These are phyloP conservation scores for Micrasema minimum DNA, from an alignment of 1,140 invertebrate species.

Conservation along the genomic window DNA sequence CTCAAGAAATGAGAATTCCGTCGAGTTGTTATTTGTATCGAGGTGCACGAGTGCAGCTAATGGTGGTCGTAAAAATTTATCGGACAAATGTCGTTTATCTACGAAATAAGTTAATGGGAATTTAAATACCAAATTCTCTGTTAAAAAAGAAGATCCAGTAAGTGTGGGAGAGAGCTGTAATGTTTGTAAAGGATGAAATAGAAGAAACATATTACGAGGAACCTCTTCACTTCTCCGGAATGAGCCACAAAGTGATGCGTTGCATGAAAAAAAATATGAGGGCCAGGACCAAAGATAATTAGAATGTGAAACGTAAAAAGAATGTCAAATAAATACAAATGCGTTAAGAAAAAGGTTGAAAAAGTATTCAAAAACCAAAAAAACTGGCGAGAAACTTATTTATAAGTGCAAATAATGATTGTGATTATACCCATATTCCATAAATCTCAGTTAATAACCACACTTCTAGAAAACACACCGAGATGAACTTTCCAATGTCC, in stretches of 20 bases:
- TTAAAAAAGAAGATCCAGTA: too few species aligned
- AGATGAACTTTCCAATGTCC: constrained; percentile 43
- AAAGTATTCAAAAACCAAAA: too few species aligned
- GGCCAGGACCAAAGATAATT: too few species aligned
- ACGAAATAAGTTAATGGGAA: constrained; percentile 7
- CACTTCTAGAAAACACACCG: constrained; percentile 43
- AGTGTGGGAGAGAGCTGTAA: too few species aligned
- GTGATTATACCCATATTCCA: too few species aligned
- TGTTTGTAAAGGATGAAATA: neutral
- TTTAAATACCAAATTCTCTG: too few species aligned
- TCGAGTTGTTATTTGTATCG: constrained; percentile 27
- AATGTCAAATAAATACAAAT: too few species aligned
- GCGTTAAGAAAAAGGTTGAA: too few species aligned
- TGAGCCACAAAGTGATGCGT: neutral
- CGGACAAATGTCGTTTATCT: constrained; percentile 24
- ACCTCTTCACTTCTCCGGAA: neutral
- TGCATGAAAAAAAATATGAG: too few species aligned
- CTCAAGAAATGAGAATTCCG: constrained; percentile 9
- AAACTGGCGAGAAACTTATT: too few species aligned
- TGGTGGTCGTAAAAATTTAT: constrained; percentile 29
- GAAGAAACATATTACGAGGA: neutral
- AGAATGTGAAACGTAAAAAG: too few species aligned
- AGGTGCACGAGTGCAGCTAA: constrained; percentile 28
- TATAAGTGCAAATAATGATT: constrained; percentile 33
- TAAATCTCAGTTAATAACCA: constrained; percentile 31